Conservation (phyloP, 2,888 invertebrate genomes). For the Clusia tigrina region DNA sequence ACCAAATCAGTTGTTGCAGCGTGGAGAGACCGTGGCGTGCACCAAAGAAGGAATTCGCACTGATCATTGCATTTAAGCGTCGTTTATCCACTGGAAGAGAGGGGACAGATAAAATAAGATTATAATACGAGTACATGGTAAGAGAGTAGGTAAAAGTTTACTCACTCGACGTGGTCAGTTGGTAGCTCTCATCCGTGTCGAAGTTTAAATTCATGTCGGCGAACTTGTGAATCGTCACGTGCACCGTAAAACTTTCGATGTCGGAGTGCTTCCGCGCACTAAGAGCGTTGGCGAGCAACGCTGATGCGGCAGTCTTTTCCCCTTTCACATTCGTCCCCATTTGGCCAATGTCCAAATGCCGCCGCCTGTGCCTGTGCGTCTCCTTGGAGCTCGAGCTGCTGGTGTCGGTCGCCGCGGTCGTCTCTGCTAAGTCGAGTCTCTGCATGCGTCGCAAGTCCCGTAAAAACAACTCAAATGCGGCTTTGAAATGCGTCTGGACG, state of each 20-base stretch:
- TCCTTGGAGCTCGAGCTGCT: not conserved
- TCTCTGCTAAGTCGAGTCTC: slow-evolving; percentile 46
- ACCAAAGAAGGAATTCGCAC: slow-evolving; percentile 77
- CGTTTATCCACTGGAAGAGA: slow-evolving; percentile 51
- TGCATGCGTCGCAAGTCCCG: slow-evolving; percentile 59
- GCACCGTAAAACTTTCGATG: slow-evolving; percentile 56
- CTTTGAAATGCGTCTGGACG: slow-evolving; percentile 53
- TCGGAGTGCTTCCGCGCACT: slow-evolving; percentile 48
- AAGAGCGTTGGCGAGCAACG: slow-evolving; percentile 41
- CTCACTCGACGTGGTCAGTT: slow-evolving; percentile 68
- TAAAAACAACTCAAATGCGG: slow-evolving; percentile 58
- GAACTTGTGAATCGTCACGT: slow-evolving; percentile 68
- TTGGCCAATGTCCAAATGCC: slow-evolving; percentile 28
- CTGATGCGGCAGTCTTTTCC: slow-evolving; percentile 32
- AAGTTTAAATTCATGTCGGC: slow-evolving; percentile 70
- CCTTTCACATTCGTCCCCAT: slow-evolving; percentile 28
- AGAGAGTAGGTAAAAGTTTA: slow-evolving; percentile 35
- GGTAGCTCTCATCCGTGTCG: slow-evolving; percentile 79
- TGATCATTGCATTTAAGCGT: slow-evolving; percentile 69
- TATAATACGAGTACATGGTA: not conserved
- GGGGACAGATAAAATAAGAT: not conserved
- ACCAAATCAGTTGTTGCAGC: slow-evolving; percentile 81
- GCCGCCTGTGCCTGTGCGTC: slow-evolving; percentile 22
- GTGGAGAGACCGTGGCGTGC: slow-evolving; percentile 82
- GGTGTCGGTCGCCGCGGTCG: not conserved